phyloP scores from a whole-genome alignment of 1,140 invertebrate genomes.

The Probaryconus sp. region DNA sequence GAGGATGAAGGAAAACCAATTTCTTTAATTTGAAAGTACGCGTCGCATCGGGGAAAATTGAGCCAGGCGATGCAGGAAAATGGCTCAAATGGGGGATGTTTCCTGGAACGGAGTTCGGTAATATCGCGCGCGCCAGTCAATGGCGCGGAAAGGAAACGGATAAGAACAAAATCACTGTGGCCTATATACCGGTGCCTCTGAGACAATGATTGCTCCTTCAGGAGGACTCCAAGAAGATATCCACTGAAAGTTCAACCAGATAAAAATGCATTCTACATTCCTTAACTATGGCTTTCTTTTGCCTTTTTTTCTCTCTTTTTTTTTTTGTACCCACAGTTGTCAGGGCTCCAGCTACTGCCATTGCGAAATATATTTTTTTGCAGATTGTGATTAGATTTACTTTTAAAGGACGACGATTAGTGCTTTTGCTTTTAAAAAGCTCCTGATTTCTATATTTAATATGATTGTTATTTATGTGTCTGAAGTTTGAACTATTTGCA shows the following conservation, averaged over 20 bases:
- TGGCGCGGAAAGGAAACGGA: conserved; percentile 61
- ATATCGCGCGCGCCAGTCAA: conserved; percentile 55
- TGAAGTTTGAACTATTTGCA: no score
- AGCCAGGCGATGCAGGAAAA: conserved; percentile 34
- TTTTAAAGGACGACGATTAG: no score
- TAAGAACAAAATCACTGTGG: conserved; percentile 62
- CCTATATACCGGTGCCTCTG: conserved; percentile 43
- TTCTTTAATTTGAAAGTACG: conserved; percentile 46
- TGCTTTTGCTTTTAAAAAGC: no score
- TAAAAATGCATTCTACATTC: conserved; percentile 46
- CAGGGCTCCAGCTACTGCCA: not conserved
- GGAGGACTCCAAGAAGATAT: conserved; percentile 40
- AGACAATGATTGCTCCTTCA: conserved; percentile 59
- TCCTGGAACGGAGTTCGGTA: conserved; percentile 49
- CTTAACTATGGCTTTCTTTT: conserved; percentile 26
- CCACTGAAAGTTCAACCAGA: conserved; percentile 45
- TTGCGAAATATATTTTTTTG: no score
- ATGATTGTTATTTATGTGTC: no score
- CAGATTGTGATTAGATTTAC: no score
- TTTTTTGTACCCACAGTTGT: not conserved
- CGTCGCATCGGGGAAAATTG: conserved; percentile 31
- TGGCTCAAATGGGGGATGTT: conserved; percentile 56
- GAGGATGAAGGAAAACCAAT: conserved; percentile 32
- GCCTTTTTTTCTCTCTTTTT: conserved; percentile 9
- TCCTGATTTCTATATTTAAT: no score